Percentiles rank a stretch among this genome's conserved stretches.
These are phyloP conservation scores for Schrankia costaestrigalis DNA, from an alignment of 2,888 invertebrate genomes.

Conservation along the genomic window DNA sequence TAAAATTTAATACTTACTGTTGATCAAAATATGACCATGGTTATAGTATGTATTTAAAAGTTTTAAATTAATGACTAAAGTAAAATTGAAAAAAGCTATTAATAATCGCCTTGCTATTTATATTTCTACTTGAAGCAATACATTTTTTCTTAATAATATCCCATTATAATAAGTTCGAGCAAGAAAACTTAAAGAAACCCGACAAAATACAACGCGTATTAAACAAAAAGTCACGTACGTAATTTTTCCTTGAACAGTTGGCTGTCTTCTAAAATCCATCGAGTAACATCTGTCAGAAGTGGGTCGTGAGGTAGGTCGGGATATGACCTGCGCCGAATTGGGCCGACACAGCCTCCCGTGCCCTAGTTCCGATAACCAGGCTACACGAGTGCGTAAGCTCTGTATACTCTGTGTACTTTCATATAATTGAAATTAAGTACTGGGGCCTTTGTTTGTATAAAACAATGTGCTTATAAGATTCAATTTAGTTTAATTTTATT, in stretches of 20 bases:
- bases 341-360: conserved; percentile 41
- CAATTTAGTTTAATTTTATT: no score
- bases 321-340: conserved; percentile 44
- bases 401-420: conserved; percentile 5
- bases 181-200: no score
- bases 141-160: neutral
- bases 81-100: no score
- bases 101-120: neutral
- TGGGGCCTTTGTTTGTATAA: neutral
- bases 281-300: conserved; percentile 34
- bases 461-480: no score
- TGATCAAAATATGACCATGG: no score
- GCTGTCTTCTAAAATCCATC: conserved; percentile 11
- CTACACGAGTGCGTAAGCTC: conserved; percentile 15
- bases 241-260: neutral
- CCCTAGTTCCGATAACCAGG: conserved; percentile 39
- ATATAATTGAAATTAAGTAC: conserved; percentile 8
- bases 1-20: no score
- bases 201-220: neutral
- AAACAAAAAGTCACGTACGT: conserved; percentile 1
- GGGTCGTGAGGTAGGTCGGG: conserved; percentile 70
- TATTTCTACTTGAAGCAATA: neutral
- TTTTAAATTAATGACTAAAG: no score
- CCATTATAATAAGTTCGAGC: no score
- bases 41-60: no score